Conservation (phyloP, 2,797 vertebrate species). For the Octomys mimax region DNA sequence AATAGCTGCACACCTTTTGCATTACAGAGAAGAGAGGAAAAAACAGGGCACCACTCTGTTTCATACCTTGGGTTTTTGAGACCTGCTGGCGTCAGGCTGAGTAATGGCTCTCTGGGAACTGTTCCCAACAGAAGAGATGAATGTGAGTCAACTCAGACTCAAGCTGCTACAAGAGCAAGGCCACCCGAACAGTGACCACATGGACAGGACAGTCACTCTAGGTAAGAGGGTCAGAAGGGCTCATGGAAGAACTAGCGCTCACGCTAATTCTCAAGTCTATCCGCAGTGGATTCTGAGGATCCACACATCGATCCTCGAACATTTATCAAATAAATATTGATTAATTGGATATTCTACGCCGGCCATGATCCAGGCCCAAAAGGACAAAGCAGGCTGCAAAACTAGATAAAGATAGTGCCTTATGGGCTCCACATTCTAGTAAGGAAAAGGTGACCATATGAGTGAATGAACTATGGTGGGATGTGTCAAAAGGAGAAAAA, state of each 20-base stretch:
- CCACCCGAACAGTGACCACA: too few species aligned
- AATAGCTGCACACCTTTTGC: neutral
- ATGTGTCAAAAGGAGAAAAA: neutral
- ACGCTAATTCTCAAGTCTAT: neutral
- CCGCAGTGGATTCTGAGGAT: neutral
- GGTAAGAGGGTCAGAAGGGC: neutral
- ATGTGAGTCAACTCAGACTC: neutral
- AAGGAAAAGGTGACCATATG: neutral
- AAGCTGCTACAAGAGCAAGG: neutral
- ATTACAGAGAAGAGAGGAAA: neutral
- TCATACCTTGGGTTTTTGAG: neutral
- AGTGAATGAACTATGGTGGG: neutral
- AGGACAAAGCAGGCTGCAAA: neutral
- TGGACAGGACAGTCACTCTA: neutral
- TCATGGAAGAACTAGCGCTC: accelerated
- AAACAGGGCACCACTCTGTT: neutral
- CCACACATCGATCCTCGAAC: neutral
- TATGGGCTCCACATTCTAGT: neutral
- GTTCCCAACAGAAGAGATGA: neutral
- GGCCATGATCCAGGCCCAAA: neutral
- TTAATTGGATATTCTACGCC: neutral
- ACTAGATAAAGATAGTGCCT: neutral
- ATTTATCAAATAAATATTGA: neutral
- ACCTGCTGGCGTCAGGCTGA: neutral
- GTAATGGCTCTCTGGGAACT: neutral